Evolutionary conservation across 2,888 invertebrate genomes (phyloP).

Genomic region (Cheilosia scutellata): DNA sequence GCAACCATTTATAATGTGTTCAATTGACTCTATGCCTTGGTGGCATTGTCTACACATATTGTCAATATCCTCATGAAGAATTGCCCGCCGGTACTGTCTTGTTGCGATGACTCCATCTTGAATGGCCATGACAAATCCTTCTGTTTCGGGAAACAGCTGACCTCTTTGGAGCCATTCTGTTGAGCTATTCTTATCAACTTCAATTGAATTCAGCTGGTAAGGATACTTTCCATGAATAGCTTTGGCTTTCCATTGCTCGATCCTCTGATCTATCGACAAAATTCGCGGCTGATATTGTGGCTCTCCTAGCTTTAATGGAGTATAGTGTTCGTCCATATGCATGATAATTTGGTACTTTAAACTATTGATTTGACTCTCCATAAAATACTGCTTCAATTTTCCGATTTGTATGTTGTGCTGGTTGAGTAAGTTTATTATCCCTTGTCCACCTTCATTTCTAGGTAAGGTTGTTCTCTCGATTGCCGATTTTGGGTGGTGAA

Average conservation of each 20-base stretch:
- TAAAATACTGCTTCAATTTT: conserved; percentile 9
- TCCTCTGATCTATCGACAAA: too few species aligned
- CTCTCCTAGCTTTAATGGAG: conserved; percentile 2
- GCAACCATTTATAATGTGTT: too few species aligned
- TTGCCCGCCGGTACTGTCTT: background rate
- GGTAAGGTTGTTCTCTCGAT: background rate
- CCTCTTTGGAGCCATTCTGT: background rate
- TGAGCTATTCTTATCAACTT: background rate
- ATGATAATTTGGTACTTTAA: background rate
- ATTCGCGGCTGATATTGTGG: too few species aligned
- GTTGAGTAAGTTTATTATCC: background rate
- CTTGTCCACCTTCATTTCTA: background rate
- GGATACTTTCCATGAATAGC: conserved; percentile 14
- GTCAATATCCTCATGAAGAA: too few species aligned
- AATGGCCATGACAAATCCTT: conserved; percentile 13
- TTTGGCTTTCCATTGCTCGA: background rate
- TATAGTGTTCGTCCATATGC: background rate
- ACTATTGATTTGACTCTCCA: conserved; percentile 3
- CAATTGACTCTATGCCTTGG: too few species aligned
- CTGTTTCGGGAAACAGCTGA: conserved; percentile 16
- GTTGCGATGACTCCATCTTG: conserved; percentile 11
- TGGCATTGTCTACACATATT: too few species aligned
- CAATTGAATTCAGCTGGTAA: conserved; percentile 11
- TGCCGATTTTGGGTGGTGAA: background rate
- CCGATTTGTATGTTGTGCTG: conserved; percentile 1